Percentiles rank a stretch among this genome's conserved stretches.
Conservation (phyloP, 2,888 invertebrate species). For the Meiosimyza platycephala region DNA sequence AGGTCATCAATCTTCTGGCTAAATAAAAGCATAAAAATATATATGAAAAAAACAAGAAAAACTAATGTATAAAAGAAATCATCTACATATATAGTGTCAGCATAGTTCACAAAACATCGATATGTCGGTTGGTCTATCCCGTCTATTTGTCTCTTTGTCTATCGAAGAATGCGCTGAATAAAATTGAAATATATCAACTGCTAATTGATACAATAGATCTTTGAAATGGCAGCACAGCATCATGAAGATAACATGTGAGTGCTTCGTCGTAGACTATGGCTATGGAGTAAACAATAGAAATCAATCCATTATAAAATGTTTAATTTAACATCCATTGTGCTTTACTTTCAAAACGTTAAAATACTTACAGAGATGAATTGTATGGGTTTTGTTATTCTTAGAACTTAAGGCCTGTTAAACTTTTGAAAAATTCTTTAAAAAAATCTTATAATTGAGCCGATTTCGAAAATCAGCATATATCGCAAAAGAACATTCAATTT, state of each 20-base stretch:
- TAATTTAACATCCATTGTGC: too few species aligned
- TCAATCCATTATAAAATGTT: too few species aligned
- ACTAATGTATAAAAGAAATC: neutral
- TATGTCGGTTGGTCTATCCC: slow-evolving; percentile 4
- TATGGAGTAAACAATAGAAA: too few species aligned
- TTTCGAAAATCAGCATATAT: too few species aligned
- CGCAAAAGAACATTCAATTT: too few species aligned
- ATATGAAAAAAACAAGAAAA: neutral
- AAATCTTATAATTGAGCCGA: too few species aligned
- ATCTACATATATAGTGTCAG: neutral
- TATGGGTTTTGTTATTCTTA: too few species aligned
- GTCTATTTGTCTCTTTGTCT: neutral
- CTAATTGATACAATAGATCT: slow-evolving; percentile 24
- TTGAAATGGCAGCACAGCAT: neutral
- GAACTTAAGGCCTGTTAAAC: too few species aligned
- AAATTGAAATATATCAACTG: slow-evolving; percentile 12
- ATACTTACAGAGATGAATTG: too few species aligned
- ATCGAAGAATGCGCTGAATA: neutral
- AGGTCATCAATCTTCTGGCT: slow-evolving; percentile 24
- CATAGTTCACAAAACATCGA: neutral
- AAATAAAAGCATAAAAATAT: slow-evolving; percentile 3
- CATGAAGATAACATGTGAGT: neutral
- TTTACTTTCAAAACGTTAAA: too few species aligned
- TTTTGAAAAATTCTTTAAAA: too few species aligned
- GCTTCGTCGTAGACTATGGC: too few species aligned